Base-by-base conservation (phyloP, 1,140 invertebrate genomes). In the Drosophila lacteicornis region DNA sequence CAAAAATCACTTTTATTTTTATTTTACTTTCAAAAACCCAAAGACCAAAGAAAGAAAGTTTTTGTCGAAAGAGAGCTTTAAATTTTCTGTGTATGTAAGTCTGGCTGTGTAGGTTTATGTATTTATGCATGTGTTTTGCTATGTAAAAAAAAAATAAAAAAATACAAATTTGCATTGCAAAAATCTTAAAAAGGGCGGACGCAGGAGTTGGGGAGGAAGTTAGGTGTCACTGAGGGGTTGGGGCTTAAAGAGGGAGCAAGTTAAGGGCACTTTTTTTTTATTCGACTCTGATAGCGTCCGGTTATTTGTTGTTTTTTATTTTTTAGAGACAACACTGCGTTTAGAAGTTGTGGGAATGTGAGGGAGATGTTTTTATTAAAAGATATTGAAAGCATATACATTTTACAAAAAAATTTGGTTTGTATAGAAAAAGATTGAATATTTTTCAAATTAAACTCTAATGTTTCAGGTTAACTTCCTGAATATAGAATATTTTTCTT, bases 1-100 rank as follows among this genome's bases (percentile, higher is more conserved):
- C 13, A 55, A 76, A 90, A 86, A 90, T 82, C 87, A 82, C 79
- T 87, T 91, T 91, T 83, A 73, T 87, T 87, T 86, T 86, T 82
- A 42, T 70, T 86, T 79, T 80, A 84, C 84, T 90, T 88, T 90
- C 84, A 84, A 80, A 80, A 80, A 62, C 42, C 45, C 27, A 30
- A 30, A 30, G 27, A 19, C 12, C 46, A 43, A 42, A 62, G 69
- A 76, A 86, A 86, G 82, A 88, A 87, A 87, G 84, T 87, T 87
- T 84, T 84, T 53, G 19, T 60, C 12, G 40, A 59, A 57, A 36
- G 33, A 62, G 53, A 61, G 53, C 61, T 67, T 77, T 68, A 59
- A 68, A 67, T 63, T 45, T 38, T 38, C 49, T 59, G 19, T 56
- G 38, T 42, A 11, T 27, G n/a, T 62, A 49, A 43, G 40, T 42